Evolutionary conservation across 2,888 invertebrate species (phyloP), one percentile per base, ranked within the genome.

Genomic region (Drosophila mettleri): DNA sequence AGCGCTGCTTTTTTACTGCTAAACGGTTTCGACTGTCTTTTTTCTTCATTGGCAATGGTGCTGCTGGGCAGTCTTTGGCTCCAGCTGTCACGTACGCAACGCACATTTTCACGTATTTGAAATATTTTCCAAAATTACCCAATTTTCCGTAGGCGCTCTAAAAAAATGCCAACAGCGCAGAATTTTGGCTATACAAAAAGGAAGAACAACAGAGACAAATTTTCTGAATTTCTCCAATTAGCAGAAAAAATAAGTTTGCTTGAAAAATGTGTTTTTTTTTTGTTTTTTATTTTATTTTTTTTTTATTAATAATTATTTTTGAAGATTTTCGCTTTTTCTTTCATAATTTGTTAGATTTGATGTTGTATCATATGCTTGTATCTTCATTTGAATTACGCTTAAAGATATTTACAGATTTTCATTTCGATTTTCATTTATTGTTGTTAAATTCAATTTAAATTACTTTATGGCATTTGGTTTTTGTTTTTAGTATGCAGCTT

Each of bases 51-150:
- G 43, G 2, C 43, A 66, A 2, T 18, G 16, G 18, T 12, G 27
- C 45, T 73, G 66, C 61, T 24, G 53, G 64, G 36, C 60, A 73
- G 73, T 75, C 65, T 51, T 69, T 76, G 52, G 24, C 22, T 63
- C 53, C 52, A 67, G 74, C 74, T 65, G 90, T 87, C 88, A 87
- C 88, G 87, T 87, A 61, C 86, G 43, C 27, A 39, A 22, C 54
- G 69, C 70, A 77, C 85, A 89, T 89, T 86, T 89, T 74, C 85
- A 86, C 85, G 85, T 86, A 75, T 83, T 74, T 86, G 69, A 86
- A 88, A 86, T 86, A 89, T 86, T 86, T 86, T 86, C 69, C 43
- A 79, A 89, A 86, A 88, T 88, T 80, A 88, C 86, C 85, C 77
- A 89, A 88, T 84, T 78, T 88, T 74, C 70, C 55, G 61, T 58